phyloP scores from a whole-genome alignment of 2,113 vertebrate species.

The Cololabis saira region DNA sequence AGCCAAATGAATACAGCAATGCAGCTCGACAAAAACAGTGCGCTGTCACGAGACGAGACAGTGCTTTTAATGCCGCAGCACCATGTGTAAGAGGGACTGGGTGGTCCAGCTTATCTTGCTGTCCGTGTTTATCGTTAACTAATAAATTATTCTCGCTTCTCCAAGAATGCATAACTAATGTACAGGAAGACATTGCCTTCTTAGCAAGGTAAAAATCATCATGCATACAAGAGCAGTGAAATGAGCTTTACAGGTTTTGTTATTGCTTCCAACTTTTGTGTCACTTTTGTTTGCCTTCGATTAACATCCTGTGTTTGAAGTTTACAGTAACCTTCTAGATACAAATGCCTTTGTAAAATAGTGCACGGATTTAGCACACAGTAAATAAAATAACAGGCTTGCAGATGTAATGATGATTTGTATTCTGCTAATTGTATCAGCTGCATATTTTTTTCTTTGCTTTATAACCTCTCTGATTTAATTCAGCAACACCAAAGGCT shows the following conservation, averaged over 20 bases:
- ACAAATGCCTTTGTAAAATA: conserved; percentile 3
- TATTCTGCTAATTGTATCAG: conserved; percentile 30
- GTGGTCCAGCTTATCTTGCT: too few relatives aligned
- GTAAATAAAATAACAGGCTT: conserved; percentile 16
- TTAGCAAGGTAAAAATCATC: conserved; percentile 28
- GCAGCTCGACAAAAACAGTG: too few relatives aligned
- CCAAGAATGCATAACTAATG: too few relatives aligned
- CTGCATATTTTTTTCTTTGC: conserved; percentile 5
- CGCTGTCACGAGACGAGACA: too few relatives aligned
- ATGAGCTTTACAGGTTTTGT: conserved; percentile 10
- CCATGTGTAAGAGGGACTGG: too few relatives aligned
- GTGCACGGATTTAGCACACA: background rate
- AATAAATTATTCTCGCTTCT: too few relatives aligned
- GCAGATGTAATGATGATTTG: conserved; percentile 22
- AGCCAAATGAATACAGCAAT: too few relatives aligned
- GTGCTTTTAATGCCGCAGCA: too few relatives aligned
- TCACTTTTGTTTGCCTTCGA: conserved; percentile 30
- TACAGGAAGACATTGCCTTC: background rate
- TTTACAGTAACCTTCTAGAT: conserved; percentile 17
- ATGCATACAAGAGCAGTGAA: conserved; percentile 26
- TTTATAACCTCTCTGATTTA: conserved; percentile 16
- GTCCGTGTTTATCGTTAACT: too few relatives aligned
- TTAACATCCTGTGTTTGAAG: conserved; percentile 27
- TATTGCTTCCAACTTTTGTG: conserved; percentile 28
- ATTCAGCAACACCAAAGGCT: background rate